These are phyloP conservation scores for Odontamblyopus lacepedii DNA, from an alignment of 2,797 vertebrate species.

Conservation along the genomic window DNA sequence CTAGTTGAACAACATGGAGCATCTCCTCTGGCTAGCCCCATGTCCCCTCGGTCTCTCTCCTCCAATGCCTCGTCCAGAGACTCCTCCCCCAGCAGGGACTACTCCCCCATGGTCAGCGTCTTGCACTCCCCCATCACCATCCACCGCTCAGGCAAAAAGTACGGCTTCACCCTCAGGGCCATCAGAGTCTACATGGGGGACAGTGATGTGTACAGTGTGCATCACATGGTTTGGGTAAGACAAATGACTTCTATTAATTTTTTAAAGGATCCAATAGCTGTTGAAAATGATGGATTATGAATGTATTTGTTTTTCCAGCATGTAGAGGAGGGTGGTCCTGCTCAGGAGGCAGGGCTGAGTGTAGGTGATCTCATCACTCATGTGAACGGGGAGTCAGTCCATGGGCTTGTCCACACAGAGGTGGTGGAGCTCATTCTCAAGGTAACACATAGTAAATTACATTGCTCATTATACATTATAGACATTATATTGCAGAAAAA, in stretches of 20 bases:
- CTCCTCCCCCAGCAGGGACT: constrained; percentile 89
- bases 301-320: constrained; percentile 76
- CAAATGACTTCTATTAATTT: not conserved
- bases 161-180: constrained; percentile 89
- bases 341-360: constrained; percentile 89
- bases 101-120: constrained; percentile 83
- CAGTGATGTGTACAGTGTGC: constrained; percentile 90
- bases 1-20: constrained; percentile 87
- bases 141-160: constrained; percentile 90
- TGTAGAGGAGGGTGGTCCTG: constrained; percentile 89
- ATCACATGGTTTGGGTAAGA: constrained; percentile 93
- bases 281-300: not conserved
- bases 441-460: constrained; percentile 59
- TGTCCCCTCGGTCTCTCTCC: constrained; percentile 89
- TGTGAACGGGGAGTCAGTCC: constrained; percentile 91
- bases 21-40: constrained; percentile 89
- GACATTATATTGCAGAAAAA: constrained; percentile 12
- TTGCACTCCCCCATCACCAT: constrained; percentile 89
- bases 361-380: constrained; percentile 94
- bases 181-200: constrained; percentile 94
- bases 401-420: constrained; percentile 93
- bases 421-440: constrained; percentile 94
- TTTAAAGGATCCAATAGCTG: not conserved
- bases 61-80: constrained; percentile 90
- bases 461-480: no score